Conservation (phyloP, 1,140 invertebrate genomes). For the Drosophila jambulina region DNA sequence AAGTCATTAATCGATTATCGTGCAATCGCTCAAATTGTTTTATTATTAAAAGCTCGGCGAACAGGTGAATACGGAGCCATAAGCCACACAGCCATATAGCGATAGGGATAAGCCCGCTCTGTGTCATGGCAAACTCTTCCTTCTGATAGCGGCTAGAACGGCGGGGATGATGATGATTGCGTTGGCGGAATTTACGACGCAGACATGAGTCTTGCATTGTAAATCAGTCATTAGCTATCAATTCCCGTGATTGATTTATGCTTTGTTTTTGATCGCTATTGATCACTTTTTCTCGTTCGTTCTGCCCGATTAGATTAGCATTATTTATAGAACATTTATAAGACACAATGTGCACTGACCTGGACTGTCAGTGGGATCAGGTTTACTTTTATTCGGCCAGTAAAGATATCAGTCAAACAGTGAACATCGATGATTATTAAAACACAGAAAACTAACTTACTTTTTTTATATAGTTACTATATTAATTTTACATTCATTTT, state of each 20-base stretch:
- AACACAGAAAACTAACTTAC: not conserved
- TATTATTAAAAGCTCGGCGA: conserved; percentile 30
- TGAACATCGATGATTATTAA: not conserved
- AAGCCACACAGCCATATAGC: not conserved
- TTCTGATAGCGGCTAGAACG: conserved; percentile 14
- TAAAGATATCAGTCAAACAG: not conserved
- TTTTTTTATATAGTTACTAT: no score
- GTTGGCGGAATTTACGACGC: conserved; percentile 27
- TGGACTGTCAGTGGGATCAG: conserved; percentile 42
- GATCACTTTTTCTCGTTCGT: conserved; percentile 50
- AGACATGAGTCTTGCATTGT: conserved; percentile 35
- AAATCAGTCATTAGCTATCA: conserved; percentile 76
- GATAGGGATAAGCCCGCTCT: conserved; percentile 33
- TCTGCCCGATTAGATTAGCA: conserved; percentile 65
- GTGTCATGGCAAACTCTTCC: conserved; percentile 43
- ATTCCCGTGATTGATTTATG: conserved; percentile 70
- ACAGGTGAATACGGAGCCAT: conserved; percentile 13
- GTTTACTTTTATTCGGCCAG: conserved; percentile 36
- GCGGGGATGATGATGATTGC: conserved; percentile 21
- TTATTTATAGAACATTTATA: conserved; percentile 56
- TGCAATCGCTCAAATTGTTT: conserved; percentile 62
- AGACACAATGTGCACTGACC: conserved; percentile 15
- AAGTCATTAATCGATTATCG: conserved; percentile 63
- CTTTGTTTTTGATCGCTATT: conserved; percentile 58
- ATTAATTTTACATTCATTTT: no score